Evolutionary conservation across 2,113 vertebrate genomes (phyloP).

Genomic region (Melanerpes formicivorus): DNA sequence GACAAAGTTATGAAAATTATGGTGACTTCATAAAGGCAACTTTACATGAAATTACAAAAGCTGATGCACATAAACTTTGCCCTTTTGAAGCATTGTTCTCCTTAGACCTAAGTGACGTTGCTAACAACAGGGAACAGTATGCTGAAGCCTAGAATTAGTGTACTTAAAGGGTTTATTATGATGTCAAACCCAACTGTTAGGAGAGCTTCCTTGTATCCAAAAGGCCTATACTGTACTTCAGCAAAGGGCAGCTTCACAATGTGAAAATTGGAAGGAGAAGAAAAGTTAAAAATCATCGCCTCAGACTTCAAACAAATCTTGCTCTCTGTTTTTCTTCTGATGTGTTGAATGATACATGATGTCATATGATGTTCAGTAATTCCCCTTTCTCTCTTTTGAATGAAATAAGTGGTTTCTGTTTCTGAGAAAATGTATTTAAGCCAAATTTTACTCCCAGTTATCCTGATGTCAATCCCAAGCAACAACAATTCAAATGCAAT

Average conservation of each 20-base stretch:
- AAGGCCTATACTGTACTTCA: neutral
- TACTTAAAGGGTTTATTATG: constrained; percentile 40
- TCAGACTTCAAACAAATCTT: neutral
- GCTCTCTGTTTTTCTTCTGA: neutral
- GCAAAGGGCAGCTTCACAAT: neutral
- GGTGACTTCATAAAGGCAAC: neutral
- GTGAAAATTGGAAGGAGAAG: constrained; percentile 1
- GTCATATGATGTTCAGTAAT: neutral
- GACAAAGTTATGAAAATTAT: neutral
- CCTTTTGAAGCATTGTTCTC: neutral
- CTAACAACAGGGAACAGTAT: neutral
- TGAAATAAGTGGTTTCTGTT: neutral
- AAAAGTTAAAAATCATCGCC: neutral
- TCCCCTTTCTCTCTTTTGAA: neutral
- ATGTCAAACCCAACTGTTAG: constrained; percentile 32
- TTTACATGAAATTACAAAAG: neutral
- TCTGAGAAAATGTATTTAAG: constrained; percentile 33
- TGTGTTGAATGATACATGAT: constrained; percentile 14
- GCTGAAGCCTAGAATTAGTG: constrained; percentile 15
- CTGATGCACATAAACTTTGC: neutral
- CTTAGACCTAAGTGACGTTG: neutral
- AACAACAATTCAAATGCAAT: neutral
- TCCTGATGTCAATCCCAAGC: neutral
- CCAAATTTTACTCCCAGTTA: constrained; percentile 15
- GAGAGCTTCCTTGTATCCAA: neutral